Conservation (phyloP, 2,797 vertebrate genomes). For the Thamnophis elegans region DNA sequence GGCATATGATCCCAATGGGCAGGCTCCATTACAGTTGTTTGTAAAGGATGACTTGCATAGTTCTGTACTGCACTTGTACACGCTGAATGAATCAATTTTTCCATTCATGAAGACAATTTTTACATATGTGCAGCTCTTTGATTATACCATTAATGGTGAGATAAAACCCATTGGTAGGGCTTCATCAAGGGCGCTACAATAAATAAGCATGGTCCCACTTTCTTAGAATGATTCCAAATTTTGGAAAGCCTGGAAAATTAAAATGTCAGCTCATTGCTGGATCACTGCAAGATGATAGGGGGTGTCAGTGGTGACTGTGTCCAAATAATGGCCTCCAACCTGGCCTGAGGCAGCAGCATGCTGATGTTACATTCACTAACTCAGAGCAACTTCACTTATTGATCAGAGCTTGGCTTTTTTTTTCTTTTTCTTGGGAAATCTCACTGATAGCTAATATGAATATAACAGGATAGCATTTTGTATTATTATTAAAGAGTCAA, state of each 20-base stretch:
- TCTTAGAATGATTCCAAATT: background rate
- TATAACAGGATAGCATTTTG: background rate
- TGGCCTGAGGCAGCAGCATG: background rate
- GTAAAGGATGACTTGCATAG: background rate
- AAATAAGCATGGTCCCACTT: background rate
- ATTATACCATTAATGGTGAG: background rate
- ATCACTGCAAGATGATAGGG: background rate
- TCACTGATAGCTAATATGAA: background rate
- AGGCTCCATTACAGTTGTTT: background rate
- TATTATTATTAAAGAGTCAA: background rate
- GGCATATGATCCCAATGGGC: background rate
- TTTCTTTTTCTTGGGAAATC: background rate
- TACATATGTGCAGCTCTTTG: background rate
- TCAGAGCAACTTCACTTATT: background rate
- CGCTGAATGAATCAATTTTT: background rate
- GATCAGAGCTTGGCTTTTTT: background rate
- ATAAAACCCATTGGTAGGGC: background rate
- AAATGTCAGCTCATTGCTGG: background rate
- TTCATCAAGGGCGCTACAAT: background rate
- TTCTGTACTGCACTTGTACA: background rate
- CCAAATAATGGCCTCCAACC: background rate
- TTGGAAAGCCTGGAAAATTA: background rate
- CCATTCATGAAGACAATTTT: background rate
- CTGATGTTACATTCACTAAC: too few relatives aligned
- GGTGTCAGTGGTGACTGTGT: background rate